Conservation (phyloP, 1,140 invertebrate species). For the Steinernema feltiae region DNA sequence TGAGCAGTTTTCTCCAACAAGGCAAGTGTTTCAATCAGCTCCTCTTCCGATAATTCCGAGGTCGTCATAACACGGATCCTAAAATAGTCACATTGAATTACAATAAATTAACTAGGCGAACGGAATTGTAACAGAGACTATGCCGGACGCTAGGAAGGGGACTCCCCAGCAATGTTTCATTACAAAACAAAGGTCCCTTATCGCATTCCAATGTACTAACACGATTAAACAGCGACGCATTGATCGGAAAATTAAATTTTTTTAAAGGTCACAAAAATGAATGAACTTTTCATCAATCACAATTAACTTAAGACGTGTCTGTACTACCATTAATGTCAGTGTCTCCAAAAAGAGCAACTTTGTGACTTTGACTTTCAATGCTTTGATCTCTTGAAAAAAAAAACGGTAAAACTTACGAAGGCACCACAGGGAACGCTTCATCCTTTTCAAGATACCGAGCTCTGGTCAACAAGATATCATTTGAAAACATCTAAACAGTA, state of each 20-base stretch:
- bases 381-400: not conserved
- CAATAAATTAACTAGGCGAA: not conserved
- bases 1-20: not conserved
- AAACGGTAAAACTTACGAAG: conserved; percentile 29
- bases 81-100: not conserved
- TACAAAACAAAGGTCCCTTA: not conserved
- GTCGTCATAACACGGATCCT: not conserved
- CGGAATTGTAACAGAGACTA: not conserved
- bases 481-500: conserved; percentile 42
- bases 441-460: conserved; percentile 49
- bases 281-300: too few species aligned
- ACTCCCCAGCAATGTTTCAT: not conserved
- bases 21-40: not conserved
- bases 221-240: too few species aligned
- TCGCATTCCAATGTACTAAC: too few species aligned
- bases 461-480: conserved; percentile 42
- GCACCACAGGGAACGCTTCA: conserved; percentile 42
- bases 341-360: too few species aligned
- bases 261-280: too few species aligned
- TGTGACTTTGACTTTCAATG: not conserved
- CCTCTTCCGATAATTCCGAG: not conserved
- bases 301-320: too few species aligned
- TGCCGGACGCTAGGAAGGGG: too few species aligned
- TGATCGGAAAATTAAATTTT: too few species aligned
- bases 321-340: not conserved